Evolutionary conservation across 2,113 vertebrate species (phyloP), one percentile per base, ranked within the genome.

Genomic region (Otocyon megalotis): DNA sequence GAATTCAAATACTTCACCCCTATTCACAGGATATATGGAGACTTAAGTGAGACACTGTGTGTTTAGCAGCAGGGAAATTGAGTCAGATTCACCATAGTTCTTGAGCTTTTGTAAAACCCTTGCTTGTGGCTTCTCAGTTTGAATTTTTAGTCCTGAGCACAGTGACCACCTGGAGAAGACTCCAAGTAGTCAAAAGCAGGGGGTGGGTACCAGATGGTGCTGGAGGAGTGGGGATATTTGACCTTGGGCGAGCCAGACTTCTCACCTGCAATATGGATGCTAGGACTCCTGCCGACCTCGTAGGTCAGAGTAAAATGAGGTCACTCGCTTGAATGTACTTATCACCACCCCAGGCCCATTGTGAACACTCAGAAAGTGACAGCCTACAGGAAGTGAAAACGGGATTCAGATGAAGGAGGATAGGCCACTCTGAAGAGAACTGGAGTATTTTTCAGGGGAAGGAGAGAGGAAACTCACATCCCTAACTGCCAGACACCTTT

Each of bases 61-160:
- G 58, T 43, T 74, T 56, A 90, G 54, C 86, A 54, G 76, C 60
- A 89, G 72, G 32, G 24, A n/a, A 69, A 11, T 4, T 14, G 14
- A 76, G 50, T 35, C 54, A 50, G 2, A 35, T 60, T 43, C 43
- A 19, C 12, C 82, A 0, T 19, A 28, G 35, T 65, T 60, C 77
- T 63, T 3, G 26, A 56, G 17, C 14, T 35, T 80, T 65, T 19
- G 24, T 58, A 72, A 62, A 71, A 60, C 58, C 35, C 32, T 92
- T 22, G 1, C 60, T 83, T 88, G 60, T 4, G 9, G 30, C 65
- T 88, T 90, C 89, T 81, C 5, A 1, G 17, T 90, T 84, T 77
- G 50, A 15, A 60, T 94, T 94, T 82, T 94, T 16, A 79, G 13
- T 69, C 35, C 26, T 80, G 28, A 92, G 63, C 43, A 15, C 54